Percentiles rank a stretch among this genome's conserved stretches.
phyloP scores from a whole-genome alignment of 1,140 invertebrate species.

The Ooceraea biroi region DNA sequence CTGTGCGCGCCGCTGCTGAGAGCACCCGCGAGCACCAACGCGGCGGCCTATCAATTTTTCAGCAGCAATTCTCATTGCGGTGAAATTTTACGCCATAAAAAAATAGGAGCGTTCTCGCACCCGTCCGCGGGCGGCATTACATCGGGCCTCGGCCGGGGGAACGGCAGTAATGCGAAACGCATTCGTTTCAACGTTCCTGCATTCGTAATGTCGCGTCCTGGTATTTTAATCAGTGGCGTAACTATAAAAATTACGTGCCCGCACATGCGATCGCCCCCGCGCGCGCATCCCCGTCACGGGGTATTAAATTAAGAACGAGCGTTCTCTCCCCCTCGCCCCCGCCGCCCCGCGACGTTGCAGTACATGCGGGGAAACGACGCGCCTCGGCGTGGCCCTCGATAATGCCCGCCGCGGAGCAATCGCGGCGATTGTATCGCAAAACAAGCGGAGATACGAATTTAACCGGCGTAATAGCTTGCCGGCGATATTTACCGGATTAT shows the following conservation, averaged over 20 bases:
- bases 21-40: slow-evolving; percentile 49
- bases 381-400: too few species aligned
- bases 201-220: slow-evolving; percentile 74
- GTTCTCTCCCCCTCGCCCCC: not conserved
- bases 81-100: slow-evolving; percentile 77
- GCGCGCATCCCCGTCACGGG: slow-evolving; percentile 36
- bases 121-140: slow-evolving; percentile 63
- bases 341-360: not conserved
- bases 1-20: slow-evolving; percentile 63
- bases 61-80: slow-evolving; percentile 80
- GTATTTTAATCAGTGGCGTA: slow-evolving; percentile 74
- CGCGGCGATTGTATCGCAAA: slow-evolving; percentile 9
- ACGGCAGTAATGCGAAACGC: slow-evolving; percentile 75
- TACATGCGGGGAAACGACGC: not conserved
- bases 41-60: slow-evolving; percentile 78
- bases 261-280: slow-evolving; percentile 55
- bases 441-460: slow-evolving; percentile 7
- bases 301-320: slow-evolving; percentile 70
- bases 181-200: slow-evolving; percentile 76
- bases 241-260: slow-evolving; percentile 70
- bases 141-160: slow-evolving; percentile 54
- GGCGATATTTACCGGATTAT: slow-evolving; percentile 17
- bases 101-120: slow-evolving; percentile 72
- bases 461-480: too few species aligned
- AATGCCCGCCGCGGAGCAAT: too few species aligned